These are phyloP conservation scores for Platygyra sinensis DNA, from an alignment of 64 coral and sea anemone species.

Conservation along the genomic window DNA sequence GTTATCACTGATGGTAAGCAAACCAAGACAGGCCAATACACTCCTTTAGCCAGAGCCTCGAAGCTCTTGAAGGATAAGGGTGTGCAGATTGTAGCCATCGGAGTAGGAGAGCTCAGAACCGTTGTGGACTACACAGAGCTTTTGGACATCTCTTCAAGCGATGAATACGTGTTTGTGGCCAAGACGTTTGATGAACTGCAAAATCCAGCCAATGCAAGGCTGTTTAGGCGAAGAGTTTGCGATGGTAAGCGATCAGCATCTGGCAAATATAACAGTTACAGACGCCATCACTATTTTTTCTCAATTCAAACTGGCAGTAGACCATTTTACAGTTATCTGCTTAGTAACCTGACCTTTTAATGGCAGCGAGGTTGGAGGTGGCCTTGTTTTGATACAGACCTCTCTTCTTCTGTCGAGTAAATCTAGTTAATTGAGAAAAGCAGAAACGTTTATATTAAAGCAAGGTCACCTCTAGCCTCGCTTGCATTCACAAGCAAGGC, in stretches of 20 bases:
- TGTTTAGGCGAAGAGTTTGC: neutral
- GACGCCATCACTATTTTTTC: no score
- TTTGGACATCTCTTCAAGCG: neutral
- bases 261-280: no score
- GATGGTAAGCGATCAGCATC: neutral
- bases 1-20: constrained; percentile 69
- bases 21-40: constrained; percentile 18
- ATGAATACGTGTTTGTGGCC: constrained; percentile 22
- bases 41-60: constrained; percentile 19
- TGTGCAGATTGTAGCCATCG: constrained; percentile 29
- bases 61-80: constrained; percentile 21
- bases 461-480: no score
- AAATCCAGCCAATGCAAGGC: neutral
- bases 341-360: no score
- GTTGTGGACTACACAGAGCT: constrained; percentile 15
- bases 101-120: constrained; percentile 15
- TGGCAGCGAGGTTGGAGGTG: no score
- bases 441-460: no score
- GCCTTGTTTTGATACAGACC: no score
- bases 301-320: no score
- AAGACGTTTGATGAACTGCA: constrained; percentile 17
- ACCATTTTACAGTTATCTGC: no score
- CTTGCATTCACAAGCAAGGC: no score
- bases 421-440: no score
- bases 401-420: no score